phyloP scores from a whole-genome alignment of 2,797 vertebrate genomes.

The Danio kyathit region DNA sequence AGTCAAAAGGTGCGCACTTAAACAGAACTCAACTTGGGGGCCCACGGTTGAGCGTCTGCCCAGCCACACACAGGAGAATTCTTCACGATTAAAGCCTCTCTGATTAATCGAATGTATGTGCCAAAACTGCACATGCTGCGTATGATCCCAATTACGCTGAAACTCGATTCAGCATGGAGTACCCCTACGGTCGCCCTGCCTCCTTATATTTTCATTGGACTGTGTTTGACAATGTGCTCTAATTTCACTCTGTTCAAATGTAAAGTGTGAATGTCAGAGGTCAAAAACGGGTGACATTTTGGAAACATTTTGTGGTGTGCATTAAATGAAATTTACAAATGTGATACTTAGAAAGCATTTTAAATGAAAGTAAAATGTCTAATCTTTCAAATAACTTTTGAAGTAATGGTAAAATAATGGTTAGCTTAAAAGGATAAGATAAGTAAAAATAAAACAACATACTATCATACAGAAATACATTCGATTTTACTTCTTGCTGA shows the following conservation, averaged over 20 bases:
- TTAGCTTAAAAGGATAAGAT: too few species aligned
- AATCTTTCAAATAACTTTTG: too few species aligned
- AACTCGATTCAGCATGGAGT: slow-evolving; percentile 85
- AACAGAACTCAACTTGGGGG: slow-evolving; percentile 78
- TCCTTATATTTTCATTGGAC: slow-evolving; percentile 87
- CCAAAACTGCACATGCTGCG: slow-evolving; percentile 85
- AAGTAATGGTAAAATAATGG: too few species aligned
- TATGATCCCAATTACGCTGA: slow-evolving; percentile 93
- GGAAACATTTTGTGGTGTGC: too few species aligned
- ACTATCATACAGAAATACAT: too few species aligned
- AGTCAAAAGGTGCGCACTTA: slow-evolving; percentile 87
- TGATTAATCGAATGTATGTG: slow-evolving; percentile 87
- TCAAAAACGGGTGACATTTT: too few species aligned
- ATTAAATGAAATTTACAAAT: too few species aligned
- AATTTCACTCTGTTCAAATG: slow-evolving; percentile 68
- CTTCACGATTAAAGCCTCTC: slow-evolving; percentile 86
- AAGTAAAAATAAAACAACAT: too few species aligned
- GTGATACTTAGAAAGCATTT: too few species aligned
- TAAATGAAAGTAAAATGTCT: too few species aligned
- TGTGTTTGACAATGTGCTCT: slow-evolving; percentile 80
- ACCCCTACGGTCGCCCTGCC: slow-evolving; percentile 80
- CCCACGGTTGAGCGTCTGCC: slow-evolving; percentile 74
- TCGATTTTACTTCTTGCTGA: too few species aligned
- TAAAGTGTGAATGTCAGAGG: slow-evolving; percentile 73
- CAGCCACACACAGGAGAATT: slow-evolving; percentile 81